Evolutionary conservation across 2,113 vertebrate genomes (phyloP).

Genomic region (Ptilonorhynchus violaceus): DNA sequence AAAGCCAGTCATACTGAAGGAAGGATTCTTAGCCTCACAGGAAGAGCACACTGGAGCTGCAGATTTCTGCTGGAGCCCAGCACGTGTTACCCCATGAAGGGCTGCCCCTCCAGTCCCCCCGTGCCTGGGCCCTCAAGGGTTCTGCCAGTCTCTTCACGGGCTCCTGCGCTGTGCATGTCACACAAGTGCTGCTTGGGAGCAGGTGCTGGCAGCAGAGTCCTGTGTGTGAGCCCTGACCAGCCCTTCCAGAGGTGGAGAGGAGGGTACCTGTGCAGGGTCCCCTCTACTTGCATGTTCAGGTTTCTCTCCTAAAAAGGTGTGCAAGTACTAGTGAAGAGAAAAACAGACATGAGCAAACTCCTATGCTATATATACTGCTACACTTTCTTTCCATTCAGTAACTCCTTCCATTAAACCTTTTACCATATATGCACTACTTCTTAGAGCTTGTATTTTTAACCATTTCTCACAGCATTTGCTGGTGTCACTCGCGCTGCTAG

Average conservation of each 20-base stretch:
- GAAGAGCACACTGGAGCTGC: background rate
- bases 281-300: background rate
- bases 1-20: background rate
- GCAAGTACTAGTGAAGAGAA: background rate
- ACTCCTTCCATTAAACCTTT: slow-evolving; percentile 49
- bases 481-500: fast-evolving
- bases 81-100: fast-evolving
- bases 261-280: background rate
- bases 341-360: background rate
- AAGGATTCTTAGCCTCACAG: background rate
- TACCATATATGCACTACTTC: slow-evolving; percentile 45
- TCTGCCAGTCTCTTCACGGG: fast-evolving
- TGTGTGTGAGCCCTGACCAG: fast-evolving
- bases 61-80: background rate
- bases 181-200: background rate
- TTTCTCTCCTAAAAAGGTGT: slow-evolving; percentile 8
- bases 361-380: background rate
- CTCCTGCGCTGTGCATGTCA: fast-evolving
- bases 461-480: slow-evolving; percentile 1
- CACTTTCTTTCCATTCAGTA: slow-evolving; percentile 50
- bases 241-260: background rate
- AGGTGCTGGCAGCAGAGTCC: fast-evolving
- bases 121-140: fast-evolving
- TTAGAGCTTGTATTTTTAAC: slow-evolving; percentile 18
- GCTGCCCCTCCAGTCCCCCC: background rate